A percentile compares a stretch with the other conserved stretches of the same genome.
phyloP scores from a whole-genome alignment of 2,888 invertebrate genomes.

The Synergus gifuensis region DNA sequence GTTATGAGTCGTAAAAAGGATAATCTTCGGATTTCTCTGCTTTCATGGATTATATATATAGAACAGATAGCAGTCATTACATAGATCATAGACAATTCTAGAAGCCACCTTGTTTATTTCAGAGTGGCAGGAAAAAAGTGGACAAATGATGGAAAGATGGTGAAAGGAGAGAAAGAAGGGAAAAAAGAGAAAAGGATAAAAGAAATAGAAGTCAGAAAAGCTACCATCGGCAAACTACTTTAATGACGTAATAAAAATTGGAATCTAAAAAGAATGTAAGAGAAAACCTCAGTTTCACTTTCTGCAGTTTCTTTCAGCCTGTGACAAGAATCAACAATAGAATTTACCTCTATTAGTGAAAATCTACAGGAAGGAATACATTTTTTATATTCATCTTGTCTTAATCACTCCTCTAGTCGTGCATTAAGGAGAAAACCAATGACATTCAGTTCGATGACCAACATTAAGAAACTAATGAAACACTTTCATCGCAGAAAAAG shows the following conservation, averaged over 20 bases:
- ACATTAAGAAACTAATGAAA: neutral
- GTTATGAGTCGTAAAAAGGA: neutral
- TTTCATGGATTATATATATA: neutral
- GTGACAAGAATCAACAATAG: conserved; percentile 34
- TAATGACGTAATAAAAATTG: conserved; percentile 2
- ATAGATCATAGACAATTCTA: too few species aligned
- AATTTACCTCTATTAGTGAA: neutral
- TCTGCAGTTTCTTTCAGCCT: conserved; percentile 23
- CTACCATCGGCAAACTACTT: conserved; percentile 16
- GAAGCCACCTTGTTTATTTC: too few species aligned
- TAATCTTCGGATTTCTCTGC: neutral
- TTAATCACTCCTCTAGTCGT: neutral
- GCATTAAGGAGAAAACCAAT: neutral
- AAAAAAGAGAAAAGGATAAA: neutral
- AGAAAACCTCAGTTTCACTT: conserved; percentile 32
- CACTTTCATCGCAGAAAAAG: neutral
- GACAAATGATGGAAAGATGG: neutral
- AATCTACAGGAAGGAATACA: neutral
- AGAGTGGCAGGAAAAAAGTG: neutral
- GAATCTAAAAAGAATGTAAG: conserved; percentile 8
- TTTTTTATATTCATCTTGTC: neutral
- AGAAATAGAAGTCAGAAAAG: conserved; percentile 20
- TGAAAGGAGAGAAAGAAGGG: neutral
- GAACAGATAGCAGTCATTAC: neutral
- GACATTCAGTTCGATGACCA: neutral